These are phyloP conservation scores for Quadriops clusia DNA, from an alignment of 2,888 invertebrate genomes.

Conservation along the genomic window DNA sequence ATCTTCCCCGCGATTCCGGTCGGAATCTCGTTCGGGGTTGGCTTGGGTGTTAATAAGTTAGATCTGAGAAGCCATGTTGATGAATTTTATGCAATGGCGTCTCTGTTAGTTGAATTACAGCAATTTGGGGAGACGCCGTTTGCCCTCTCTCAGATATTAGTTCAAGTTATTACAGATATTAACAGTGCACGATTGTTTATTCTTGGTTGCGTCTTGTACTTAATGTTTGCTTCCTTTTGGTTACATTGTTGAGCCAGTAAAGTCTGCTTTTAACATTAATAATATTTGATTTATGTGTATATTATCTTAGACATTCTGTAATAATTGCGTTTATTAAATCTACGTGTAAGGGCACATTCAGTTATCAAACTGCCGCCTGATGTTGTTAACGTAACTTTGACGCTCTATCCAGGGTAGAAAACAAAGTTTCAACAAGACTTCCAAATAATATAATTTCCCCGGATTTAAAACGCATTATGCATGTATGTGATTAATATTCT, in stretches of 20 bases:
- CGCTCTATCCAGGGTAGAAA: too few relatives aligned
- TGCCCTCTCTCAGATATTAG: conserved; percentile 23
- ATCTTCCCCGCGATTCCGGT: conserved; percentile 14
- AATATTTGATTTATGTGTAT: conserved; percentile 28
- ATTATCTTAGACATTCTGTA: too few relatives aligned
- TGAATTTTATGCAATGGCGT: conserved; percentile 27
- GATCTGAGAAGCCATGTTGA: conserved; percentile 24
- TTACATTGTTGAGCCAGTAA: conserved; percentile 21
- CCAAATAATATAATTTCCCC: too few relatives aligned
- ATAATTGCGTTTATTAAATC: too few relatives aligned
- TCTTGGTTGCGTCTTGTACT: conserved; percentile 25
- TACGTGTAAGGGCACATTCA: too few relatives aligned
- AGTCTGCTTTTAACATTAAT: conserved; percentile 25
- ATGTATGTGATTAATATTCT: too few relatives aligned
- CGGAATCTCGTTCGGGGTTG: conserved; percentile 16
- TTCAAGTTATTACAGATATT: conserved; percentile 27
- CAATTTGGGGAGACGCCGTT: conserved; percentile 23
- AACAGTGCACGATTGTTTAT: conserved; percentile 27
- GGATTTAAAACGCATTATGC: too few relatives aligned
- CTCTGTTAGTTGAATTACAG: conserved; percentile 26
- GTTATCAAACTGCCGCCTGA: too few relatives aligned
- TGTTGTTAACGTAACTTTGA: too few relatives aligned
- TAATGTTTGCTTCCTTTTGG: conserved; percentile 23
- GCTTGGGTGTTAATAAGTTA: conserved; percentile 19
- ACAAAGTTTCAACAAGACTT: too few relatives aligned